Evolutionary conservation across 2,888 invertebrate genomes (phyloP).

Genomic region (Lasioglossum villosulum): DNA sequence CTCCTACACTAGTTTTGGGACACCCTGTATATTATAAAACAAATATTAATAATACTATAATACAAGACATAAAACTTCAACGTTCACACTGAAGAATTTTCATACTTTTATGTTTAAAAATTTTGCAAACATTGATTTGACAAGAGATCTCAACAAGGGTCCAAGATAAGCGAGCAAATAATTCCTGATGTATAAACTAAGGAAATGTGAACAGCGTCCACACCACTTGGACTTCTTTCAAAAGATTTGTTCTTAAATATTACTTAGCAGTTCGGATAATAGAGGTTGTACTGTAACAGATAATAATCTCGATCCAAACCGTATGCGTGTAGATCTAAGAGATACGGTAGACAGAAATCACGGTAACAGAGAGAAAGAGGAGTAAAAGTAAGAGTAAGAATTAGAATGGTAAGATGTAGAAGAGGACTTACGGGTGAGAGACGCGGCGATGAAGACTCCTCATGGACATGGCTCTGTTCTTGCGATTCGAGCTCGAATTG

Average conservation of each 20-base stretch:
- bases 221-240: no score
- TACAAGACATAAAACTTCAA: no score
- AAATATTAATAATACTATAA: not conserved
- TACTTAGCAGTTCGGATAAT: not conserved
- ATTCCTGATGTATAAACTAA: not conserved
- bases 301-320: not conserved
- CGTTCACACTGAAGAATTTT: no score
- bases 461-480: slow-evolving; percentile 81
- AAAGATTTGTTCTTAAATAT: no score
- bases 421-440: slow-evolving; percentile 82
- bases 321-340: not conserved
- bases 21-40: no score
- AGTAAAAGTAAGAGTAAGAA: not conserved
- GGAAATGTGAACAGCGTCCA: not conserved
- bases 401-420: not conserved
- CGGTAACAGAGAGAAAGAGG: not conserved
- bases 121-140: not conserved
- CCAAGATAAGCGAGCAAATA: not conserved
- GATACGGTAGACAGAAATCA: not conserved
- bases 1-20: no score
- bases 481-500: slow-evolving; percentile 74
- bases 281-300: not conserved
- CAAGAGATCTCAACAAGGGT: not conserved
- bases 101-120: not conserved
- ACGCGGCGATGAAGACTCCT: slow-evolving; percentile 82